Evolutionary conservation across 2,888 invertebrate genomes (phyloP).

Genomic region (Caradrina clavipalpis): DNA sequence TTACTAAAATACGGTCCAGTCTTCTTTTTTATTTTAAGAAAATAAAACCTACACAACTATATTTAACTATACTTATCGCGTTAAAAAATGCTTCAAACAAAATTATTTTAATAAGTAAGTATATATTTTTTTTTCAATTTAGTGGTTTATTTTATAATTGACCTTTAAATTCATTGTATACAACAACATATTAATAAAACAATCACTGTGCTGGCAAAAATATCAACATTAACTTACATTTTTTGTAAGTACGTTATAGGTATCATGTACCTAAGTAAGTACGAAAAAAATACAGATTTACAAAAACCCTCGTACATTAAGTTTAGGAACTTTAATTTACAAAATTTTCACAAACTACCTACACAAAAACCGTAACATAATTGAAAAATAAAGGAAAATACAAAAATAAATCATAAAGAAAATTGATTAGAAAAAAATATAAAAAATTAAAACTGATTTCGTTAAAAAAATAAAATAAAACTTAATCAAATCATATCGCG

Average conservation of each 20-base stretch:
- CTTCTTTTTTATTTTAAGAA: conserved; percentile 18
- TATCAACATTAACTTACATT: conserved; percentile 21
- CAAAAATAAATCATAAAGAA: conserved; percentile 25
- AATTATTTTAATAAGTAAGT: neutral
- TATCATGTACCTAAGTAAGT: neutral
- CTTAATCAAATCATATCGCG: conserved; percentile 32
- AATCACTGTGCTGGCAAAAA: conserved; percentile 20
- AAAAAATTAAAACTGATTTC: conserved; percentile 35
- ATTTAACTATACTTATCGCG: conserved; percentile 35
- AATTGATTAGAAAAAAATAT: conserved; percentile 27
- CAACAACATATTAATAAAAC: conserved; percentile 12
- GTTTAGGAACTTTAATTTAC: conserved; percentile 70
- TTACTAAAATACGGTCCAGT: conserved; percentile 23
- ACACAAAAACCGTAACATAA: conserved; percentile 40
- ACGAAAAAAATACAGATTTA: conserved; percentile 9
- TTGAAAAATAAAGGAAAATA: conserved; percentile 50
- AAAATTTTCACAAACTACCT: conserved; percentile 37
- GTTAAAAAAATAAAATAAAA: conserved; percentile 48
- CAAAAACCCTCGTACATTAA: conserved; percentile 35
- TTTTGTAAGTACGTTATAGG: neutral
- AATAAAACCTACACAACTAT: conserved; percentile 13
- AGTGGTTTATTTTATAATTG: conserved; percentile 31
- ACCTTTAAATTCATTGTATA: conserved; percentile 19
- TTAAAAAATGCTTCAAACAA: conserved; percentile 8
- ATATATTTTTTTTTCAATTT: neutral